A percentile compares a stretch with the other conserved stretches of the same genome.
Evolutionary conservation across 2,797 vertebrate species (phyloP).

Genomic region (Cercopithecus neglectus): DNA sequence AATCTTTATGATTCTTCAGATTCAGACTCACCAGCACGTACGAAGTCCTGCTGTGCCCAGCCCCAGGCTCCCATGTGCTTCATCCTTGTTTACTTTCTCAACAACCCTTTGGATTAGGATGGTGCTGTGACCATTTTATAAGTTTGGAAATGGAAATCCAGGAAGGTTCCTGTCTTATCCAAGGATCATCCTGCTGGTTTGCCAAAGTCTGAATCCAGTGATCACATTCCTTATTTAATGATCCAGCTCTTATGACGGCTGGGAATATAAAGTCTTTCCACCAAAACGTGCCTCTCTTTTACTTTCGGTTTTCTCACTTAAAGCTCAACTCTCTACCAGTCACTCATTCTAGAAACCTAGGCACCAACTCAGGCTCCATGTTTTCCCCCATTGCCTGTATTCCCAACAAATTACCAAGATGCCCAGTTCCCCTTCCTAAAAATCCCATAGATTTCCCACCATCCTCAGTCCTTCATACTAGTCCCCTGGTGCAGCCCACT

Average conservation of each 20-base stretch:
- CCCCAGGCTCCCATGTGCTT: accelerated
- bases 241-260: background rate
- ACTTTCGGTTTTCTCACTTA: background rate
- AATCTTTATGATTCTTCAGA: background rate
- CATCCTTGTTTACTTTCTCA: background rate
- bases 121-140: background rate
- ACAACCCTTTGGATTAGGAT: too few relatives aligned
- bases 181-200: background rate
- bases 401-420: background rate
- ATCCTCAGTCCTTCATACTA: accelerated
- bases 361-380: background rate
- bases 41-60: background rate
- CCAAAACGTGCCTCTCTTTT: background rate
- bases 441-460: background rate
- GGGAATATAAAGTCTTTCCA: background rate
- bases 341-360: background rate
- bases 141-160: background rate
- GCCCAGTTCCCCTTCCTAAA: background rate
- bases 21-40: background rate
- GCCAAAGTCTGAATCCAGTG: background rate
- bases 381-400: background rate
- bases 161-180: background rate
- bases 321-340: background rate
- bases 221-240: background rate
- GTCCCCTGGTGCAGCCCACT: background rate